Percentiles rank a stretch among this genome's conserved stretches.
phyloP scores from a whole-genome alignment of 2,113 vertebrate species.

The Sinocyclocheilus grahami region DNA sequence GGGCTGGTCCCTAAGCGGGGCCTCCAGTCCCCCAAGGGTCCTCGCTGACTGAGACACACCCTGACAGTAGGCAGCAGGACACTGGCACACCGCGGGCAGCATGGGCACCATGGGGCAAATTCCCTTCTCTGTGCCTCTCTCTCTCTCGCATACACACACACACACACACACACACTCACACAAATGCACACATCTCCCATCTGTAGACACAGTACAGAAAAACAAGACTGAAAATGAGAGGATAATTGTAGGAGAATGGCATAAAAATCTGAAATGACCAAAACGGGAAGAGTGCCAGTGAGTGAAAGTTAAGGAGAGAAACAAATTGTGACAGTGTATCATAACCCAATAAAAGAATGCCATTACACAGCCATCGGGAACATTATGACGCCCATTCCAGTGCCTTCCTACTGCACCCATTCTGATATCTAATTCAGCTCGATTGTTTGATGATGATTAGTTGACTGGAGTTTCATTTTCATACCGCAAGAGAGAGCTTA shows the following conservation, averaged over 20 bases:
- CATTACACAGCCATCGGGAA: conserved; percentile 10
- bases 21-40: conserved; percentile 68
- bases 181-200: background rate
- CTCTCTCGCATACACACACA: background rate
- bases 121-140: conserved; percentile 24
- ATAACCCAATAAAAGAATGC: conserved; percentile 14
- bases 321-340: conserved; percentile 18
- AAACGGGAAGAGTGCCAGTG: background rate
- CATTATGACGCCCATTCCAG: conserved; percentile 5
- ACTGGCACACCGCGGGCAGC: conserved; percentile 73
- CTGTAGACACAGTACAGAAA: background rate
- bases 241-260: background rate
- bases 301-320: background rate
- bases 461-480: conserved; percentile 14
- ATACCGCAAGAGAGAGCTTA: background rate
- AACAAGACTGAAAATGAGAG: background rate
- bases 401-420: background rate
- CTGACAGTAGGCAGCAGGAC: conserved; percentile 82
- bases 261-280: background rate
- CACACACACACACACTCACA: conserved; percentile 2
- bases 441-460: conserved; percentile 15
- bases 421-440: background rate
- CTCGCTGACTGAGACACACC: conserved; percentile 78
- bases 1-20: conserved; percentile 49
- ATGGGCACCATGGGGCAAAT: conserved; percentile 69